Evolutionary conservation across 1,140 invertebrate genomes (phyloP).

Genomic region (Drosophila setifemur): DNA sequence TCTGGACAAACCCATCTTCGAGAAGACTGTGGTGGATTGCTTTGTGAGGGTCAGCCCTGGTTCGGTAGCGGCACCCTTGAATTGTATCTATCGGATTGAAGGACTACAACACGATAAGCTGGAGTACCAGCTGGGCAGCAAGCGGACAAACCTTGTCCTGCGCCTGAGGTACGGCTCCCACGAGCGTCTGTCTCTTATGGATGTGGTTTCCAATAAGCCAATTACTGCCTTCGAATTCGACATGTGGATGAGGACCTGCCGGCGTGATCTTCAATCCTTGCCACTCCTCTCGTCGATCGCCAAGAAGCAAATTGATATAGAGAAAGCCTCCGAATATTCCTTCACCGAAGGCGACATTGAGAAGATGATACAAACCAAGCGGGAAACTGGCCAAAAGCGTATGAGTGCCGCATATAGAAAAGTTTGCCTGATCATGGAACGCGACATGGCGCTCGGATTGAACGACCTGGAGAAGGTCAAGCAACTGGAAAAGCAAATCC

Average conservation of each 20-base stretch:
- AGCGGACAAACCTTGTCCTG: slow-evolving; percentile 11
- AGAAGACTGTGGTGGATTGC: slow-evolving; percentile 22
- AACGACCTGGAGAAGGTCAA: slow-evolving; percentile 21
- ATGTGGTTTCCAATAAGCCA: slow-evolving; percentile 36
- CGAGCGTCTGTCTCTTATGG: neutral
- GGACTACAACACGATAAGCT: neutral
- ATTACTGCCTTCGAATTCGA: slow-evolving; percentile 11
- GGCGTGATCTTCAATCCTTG: neutral
- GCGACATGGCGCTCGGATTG: slow-evolving; percentile 16
- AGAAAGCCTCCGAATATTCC: slow-evolving; percentile 1
- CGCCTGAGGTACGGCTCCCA: slow-evolving; percentile 3
- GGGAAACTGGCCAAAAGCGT: neutral
- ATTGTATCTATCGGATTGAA: slow-evolving; percentile 11
- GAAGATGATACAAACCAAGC: slow-evolving; percentile 22
- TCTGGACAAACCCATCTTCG: slow-evolving; percentile 44
- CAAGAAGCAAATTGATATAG: slow-evolving; percentile 28
- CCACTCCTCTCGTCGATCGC: slow-evolving; percentile 14
- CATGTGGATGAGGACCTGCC: slow-evolving; percentile 14
- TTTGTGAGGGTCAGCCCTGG: slow-evolving; percentile 33
- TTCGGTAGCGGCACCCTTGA: neutral
- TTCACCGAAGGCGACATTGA: slow-evolving; percentile 44
- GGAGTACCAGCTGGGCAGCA: slow-evolving; percentile 13
- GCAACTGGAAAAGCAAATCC: slow-evolving; percentile 28
- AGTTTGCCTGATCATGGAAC: slow-evolving; percentile 26
- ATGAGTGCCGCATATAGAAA: slow-evolving; percentile 23